phyloP scores from a whole-genome alignment of 2,888 invertebrate species.

The Volucella inanis region DNA sequence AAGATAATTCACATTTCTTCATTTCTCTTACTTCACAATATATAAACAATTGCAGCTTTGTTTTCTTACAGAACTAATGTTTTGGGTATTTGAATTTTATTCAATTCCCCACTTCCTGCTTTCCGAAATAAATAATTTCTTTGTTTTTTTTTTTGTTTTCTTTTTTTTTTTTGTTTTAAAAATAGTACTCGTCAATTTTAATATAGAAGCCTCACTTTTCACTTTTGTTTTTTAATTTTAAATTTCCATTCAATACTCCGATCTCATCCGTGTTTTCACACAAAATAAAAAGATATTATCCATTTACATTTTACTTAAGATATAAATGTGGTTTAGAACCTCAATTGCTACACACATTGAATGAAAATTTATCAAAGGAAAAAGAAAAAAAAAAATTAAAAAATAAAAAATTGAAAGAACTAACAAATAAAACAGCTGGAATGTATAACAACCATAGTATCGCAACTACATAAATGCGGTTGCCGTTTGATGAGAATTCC shows the following conservation, averaged over 20 bases:
- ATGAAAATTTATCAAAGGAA: slow-evolving; percentile 15
- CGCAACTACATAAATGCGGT: slow-evolving; percentile 53
- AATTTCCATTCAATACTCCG: slow-evolving; percentile 12
- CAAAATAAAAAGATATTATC: slow-evolving; percentile 7
- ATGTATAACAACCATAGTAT: slow-evolving; percentile 72
- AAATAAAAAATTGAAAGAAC: neutral
- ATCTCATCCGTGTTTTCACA: slow-evolving; percentile 15
- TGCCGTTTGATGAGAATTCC: slow-evolving; percentile 57
- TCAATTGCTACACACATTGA: neutral
- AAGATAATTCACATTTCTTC: slow-evolving; percentile 13
- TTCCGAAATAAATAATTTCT: slow-evolving; percentile 50
- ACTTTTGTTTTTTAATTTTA: slow-evolving; percentile 15
- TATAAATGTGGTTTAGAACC: slow-evolving; percentile 24
- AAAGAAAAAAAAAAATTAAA: slow-evolving; percentile 21
- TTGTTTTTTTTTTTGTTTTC: neutral
- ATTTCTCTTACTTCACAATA: slow-evolving; percentile 10
- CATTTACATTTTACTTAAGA: slow-evolving; percentile 13
- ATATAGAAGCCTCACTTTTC: slow-evolving; percentile 66
- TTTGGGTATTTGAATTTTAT: slow-evolving; percentile 36
- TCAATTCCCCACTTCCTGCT: slow-evolving; percentile 45
- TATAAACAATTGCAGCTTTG: slow-evolving; percentile 10
- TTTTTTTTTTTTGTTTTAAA: slow-evolving; percentile 14
- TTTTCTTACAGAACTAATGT: slow-evolving; percentile 24
- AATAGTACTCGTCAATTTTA: slow-evolving; percentile 44
- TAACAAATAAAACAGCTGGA: slow-evolving; percentile 62